Evolutionary conservation across 2,797 vertebrate species (phyloP).

Genomic region (Eulemur albifrons): DNA sequence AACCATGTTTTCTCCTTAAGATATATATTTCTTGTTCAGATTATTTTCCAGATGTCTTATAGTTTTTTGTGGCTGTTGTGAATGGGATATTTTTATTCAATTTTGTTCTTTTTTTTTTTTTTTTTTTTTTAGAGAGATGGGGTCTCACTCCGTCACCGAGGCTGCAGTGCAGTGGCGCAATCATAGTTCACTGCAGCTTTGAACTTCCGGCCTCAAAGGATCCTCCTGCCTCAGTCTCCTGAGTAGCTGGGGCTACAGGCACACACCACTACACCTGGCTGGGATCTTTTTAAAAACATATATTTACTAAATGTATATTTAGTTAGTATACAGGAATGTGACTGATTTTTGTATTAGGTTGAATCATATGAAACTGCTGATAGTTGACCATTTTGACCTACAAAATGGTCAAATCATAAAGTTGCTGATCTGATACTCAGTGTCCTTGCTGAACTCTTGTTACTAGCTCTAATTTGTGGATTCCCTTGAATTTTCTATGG

Average conservation of each 20-base stretch:
- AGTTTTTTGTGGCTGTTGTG: background rate
- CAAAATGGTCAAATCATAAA: background rate
- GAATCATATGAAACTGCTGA: background rate
- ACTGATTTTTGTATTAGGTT: background rate
- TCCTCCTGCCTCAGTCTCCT: background rate
- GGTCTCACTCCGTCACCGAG: background rate
- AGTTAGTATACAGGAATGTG: background rate
- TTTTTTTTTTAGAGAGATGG: background rate
- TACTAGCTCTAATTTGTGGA: background rate
- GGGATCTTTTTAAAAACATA: background rate
- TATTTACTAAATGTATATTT: background rate
- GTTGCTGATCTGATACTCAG: background rate
- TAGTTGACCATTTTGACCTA: background rate
- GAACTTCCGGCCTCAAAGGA: background rate
- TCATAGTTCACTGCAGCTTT: background rate
- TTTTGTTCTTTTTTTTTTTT: background rate
- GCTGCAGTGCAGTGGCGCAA: background rate
- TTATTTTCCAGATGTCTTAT: background rate
- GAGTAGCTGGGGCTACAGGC: too few species aligned
- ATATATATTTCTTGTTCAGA: background rate
- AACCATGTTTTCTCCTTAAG: background rate
- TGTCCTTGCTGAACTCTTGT: background rate
- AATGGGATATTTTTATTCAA: background rate
- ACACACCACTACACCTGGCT: too few species aligned
- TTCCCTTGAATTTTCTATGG: background rate